Evolutionary conservation across 2,888 invertebrate genomes (phyloP).

Genomic region (Trichopoda pennipes): DNA sequence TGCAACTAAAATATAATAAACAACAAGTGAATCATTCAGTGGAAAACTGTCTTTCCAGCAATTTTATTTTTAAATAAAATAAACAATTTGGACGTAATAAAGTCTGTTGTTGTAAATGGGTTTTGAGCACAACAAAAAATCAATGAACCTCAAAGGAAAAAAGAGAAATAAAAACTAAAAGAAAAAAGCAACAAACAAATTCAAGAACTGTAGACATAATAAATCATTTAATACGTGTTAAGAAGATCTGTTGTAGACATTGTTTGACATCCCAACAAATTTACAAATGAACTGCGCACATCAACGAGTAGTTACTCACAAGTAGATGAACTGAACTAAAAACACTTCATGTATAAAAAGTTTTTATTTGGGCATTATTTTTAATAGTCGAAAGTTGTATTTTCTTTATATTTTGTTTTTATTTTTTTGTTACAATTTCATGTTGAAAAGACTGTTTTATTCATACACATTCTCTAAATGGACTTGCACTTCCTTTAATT

Average conservation of each 20-base stretch:
- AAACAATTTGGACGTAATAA: slow-evolving; percentile 8
- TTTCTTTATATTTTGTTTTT: too few species aligned
- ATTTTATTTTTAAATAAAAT: neutral
- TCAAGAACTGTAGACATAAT: slow-evolving; percentile 43
- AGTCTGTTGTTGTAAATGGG: slow-evolving; percentile 7
- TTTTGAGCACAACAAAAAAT: neutral
- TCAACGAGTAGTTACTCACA: neutral
- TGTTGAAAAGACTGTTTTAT: slow-evolving; percentile 11
- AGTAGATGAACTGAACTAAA: neutral
- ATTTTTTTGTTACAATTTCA: neutral
- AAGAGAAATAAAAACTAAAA: neutral
- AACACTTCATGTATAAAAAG: neutral
- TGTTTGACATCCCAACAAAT: slow-evolving; percentile 13
- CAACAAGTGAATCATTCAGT: too few species aligned
- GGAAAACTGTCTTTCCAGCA: neutral
- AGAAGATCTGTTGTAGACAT: slow-evolving; percentile 42
- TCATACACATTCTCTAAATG: neutral
- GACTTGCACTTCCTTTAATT: slow-evolving; percentile 1
- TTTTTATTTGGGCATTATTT: neutral
- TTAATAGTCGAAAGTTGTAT: neutral
- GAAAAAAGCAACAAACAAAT: neutral
- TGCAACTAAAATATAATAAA: too few species aligned
- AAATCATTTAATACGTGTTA: slow-evolving; percentile 55
- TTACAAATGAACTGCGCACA: neutral
- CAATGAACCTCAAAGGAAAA: neutral